Conservation (phyloP, 2,113 vertebrate species). For the Toxotes jaculatrix region DNA sequence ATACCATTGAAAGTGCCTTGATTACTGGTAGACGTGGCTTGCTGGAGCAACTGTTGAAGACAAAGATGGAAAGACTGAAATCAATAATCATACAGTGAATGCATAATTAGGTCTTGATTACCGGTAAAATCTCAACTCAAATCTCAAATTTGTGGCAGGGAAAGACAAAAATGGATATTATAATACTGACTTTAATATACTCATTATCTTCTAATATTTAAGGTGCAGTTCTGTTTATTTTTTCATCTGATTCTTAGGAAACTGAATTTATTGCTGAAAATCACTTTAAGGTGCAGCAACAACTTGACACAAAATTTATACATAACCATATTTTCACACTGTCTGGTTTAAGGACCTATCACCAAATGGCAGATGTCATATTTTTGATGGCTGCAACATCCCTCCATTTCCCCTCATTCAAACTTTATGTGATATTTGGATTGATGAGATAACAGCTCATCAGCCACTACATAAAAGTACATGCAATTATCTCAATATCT, state of each 20-base stretch:
- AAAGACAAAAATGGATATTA: not conserved
- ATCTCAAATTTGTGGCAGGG: not conserved
- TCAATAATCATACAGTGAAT: not conserved
- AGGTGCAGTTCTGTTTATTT: not conserved
- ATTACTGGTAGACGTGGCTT: constrained; percentile 95
- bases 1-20: constrained; percentile 94
- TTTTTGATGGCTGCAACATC: not conserved
- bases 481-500: not conserved
- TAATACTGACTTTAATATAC: not conserved
- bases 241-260: not conserved
- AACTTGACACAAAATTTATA: not conserved
- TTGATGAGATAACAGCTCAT: not conserved
- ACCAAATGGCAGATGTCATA: not conserved
- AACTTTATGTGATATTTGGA: not conserved
- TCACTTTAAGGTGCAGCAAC: not conserved
- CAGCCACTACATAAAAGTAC: not conserved
- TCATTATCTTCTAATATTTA: not conserved
- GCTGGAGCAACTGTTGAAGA: constrained; percentile 91
- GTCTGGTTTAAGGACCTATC: not conserved
- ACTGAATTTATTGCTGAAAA: not conserved
- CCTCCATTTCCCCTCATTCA: not conserved
- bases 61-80: constrained; percentile 13
- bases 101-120: not conserved
- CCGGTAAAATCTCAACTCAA: no score
- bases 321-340: not conserved